Conservation (phyloP, 2,888 invertebrate species). For the Philereme transversata region DNA sequence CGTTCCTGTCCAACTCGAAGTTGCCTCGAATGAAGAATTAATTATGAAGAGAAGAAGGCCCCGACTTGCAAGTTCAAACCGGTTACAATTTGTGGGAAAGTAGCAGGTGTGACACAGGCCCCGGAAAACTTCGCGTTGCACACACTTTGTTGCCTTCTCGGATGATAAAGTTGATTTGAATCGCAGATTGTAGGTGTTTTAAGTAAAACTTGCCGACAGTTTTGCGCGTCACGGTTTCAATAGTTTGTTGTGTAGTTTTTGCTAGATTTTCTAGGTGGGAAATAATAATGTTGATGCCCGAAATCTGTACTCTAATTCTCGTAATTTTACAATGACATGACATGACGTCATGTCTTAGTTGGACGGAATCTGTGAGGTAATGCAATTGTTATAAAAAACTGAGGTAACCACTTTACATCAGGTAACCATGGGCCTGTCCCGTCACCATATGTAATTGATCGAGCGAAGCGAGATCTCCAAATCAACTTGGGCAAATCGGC, state of each 20-base stretch:
- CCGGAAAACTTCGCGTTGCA: slow-evolving; percentile 69
- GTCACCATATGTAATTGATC: too few species aligned
- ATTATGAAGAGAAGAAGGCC: slow-evolving; percentile 77
- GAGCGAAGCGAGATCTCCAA: too few species aligned
- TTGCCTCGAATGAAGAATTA: slow-evolving; percentile 83
- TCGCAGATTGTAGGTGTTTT: slow-evolving; percentile 76
- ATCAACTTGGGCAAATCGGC: too few species aligned
- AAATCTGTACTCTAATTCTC: too few species aligned
- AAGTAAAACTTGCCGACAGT: slow-evolving; percentile 45
- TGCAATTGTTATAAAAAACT: too few species aligned
- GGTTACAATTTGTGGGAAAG: slow-evolving; percentile 81
- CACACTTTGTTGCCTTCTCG: slow-evolving; percentile 78
- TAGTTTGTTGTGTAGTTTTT: slow-evolving; percentile 34
- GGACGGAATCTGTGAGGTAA: too few species aligned
- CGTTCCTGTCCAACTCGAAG: slow-evolving; percentile 74
- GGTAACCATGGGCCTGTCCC: too few species aligned
- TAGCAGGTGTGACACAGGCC: slow-evolving; percentile 73
- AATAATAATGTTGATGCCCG: background rate
- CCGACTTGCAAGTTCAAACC: slow-evolving; percentile 71
- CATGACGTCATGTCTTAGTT: too few species aligned
- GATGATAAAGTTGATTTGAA: slow-evolving; percentile 81
- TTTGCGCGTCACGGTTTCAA: slow-evolving; percentile 35
- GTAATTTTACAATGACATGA: too few species aligned
- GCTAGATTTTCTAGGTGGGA: background rate
- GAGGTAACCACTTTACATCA: too few species aligned